A percentile compares a stretch with the other conserved stretches of the same genome.
These are phyloP conservation scores for Xestoiulus laeticollis DNA, from an alignment of 2,888 invertebrate genomes.

Conservation along the genomic window DNA sequence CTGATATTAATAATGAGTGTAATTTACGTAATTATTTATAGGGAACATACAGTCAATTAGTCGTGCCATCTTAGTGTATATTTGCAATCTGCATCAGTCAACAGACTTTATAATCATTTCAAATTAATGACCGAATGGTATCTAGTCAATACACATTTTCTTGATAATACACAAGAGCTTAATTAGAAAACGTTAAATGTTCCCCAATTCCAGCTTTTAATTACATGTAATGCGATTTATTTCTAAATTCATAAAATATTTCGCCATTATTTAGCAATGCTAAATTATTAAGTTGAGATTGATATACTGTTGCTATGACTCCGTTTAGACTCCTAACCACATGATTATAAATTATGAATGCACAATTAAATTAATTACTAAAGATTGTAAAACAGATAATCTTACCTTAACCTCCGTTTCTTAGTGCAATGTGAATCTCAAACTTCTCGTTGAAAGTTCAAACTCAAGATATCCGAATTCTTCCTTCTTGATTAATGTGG, in stretches of 20 bases:
- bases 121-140: not conserved
- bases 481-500: not conserved
- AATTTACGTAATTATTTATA: too few relatives aligned
- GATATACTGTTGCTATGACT: not conserved
- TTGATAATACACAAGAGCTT: too few relatives aligned
- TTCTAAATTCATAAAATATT: too few relatives aligned
- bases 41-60: too few relatives aligned
- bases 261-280: too few relatives aligned
- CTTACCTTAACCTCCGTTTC: not conserved
- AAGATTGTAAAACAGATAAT: not conserved
- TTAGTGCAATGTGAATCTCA: not conserved
- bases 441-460: not conserved
- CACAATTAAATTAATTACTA: not conserved
- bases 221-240: too few relatives aligned
- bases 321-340: not conserved
- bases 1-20: not conserved
- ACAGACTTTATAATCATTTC: not conserved
- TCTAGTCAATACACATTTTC: not conserved
- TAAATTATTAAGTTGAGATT: too few relatives aligned
- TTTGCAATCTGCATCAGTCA: too few relatives aligned
- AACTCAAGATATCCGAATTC: not conserved
- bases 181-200: too few relatives aligned
- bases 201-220: too few relatives aligned
- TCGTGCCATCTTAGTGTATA: too few relatives aligned
- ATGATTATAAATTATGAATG: not conserved